Evolutionary conservation across 2,113 vertebrate species (phyloP), one percentile per base, ranked within the genome.

Genomic region (Anas platyrhynchos): DNA sequence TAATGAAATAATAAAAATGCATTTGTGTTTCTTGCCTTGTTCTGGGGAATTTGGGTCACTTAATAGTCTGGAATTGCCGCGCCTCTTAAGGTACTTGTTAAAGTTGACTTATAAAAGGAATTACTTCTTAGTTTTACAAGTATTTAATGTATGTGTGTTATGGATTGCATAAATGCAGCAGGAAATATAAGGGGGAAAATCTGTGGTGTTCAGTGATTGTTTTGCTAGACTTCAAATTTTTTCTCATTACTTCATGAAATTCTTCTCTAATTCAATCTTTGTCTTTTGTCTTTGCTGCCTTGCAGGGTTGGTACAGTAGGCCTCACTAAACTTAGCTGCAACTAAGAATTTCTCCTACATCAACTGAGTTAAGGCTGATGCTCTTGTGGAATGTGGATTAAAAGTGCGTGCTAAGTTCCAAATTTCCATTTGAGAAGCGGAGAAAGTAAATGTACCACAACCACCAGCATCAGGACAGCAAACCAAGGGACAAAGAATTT

Each of bases 221-320:
- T 98, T 95, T 98, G 87, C 96, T 97, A 97, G 88, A 97, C 97
- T 98, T 98, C 98, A 98, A 87, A 83, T 93, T 96, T 97, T 96
- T 98, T 97, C 98, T 97, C 96, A 91, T 97, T 93, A 34, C 96
- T 79, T 97, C 96, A 58, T 98, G 97, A 98, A 97, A 97, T 97
- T 96, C 97, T 96, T 94, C 97, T 98, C 98, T 98, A 98, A 98
- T 98, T 98, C 97, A 98, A 98, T 98, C 97, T 98, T 98, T 98
- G 98, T 98, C 98, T 98, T 98, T 98, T 99, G 98, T 99, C 97
- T 99, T 99, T 99, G 98, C 98, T 99, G 98, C 99, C 98, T 99
- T 99, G 98, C 99, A 99, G 99, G 99, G 99, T 98, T 98, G 98
- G 97, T 98, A 98, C 98, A 98, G 97, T 99, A 99, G 98, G 97